These are phyloP conservation scores for Schizopygopsis pylzovi DNA, from an alignment of 2,797 vertebrate species.

Conservation along the genomic window DNA sequence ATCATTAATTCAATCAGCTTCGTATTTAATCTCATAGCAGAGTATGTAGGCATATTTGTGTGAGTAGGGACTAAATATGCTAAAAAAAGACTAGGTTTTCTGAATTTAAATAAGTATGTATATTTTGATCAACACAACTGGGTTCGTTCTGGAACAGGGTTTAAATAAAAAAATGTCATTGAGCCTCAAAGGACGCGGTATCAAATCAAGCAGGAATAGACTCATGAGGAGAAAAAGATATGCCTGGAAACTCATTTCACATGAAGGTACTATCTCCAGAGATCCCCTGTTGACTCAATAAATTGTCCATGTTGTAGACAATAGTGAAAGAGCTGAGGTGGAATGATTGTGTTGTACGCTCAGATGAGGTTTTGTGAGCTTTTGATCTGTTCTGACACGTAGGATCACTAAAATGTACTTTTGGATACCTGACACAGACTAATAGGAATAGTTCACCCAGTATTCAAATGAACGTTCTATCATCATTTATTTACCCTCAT, in stretches of 20 bases:
- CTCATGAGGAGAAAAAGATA: constrained; percentile 10
- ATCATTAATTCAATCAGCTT: background rate
- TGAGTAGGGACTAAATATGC: background rate
- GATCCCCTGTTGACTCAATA: constrained; percentile 37
- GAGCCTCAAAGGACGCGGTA: background rate
- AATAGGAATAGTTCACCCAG: background rate
- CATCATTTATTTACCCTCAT: background rate
- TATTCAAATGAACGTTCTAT: background rate
- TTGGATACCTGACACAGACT: background rate
- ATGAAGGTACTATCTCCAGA: constrained; percentile 12
- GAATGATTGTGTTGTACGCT: constrained; percentile 1
- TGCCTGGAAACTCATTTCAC: constrained; percentile 12
- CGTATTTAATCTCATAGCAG: background rate
- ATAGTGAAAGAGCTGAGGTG: constrained; percentile 8
- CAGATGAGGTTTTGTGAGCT: background rate
- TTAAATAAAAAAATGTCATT: background rate
- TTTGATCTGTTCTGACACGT: constrained; percentile 5
- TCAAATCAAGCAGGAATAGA: background rate
- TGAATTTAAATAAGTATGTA: constrained; percentile 75
- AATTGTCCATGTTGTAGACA: constrained; percentile 19
- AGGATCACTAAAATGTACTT: background rate
- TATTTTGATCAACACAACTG: constrained; percentile 70
- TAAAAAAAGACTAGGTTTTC: constrained; percentile 68
- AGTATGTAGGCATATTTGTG: background rate
- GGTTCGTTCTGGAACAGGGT: constrained; percentile 64